These are phyloP conservation scores for Symphodus melops DNA, from an alignment of 2,113 vertebrate genomes.

Conservation along the genomic window DNA sequence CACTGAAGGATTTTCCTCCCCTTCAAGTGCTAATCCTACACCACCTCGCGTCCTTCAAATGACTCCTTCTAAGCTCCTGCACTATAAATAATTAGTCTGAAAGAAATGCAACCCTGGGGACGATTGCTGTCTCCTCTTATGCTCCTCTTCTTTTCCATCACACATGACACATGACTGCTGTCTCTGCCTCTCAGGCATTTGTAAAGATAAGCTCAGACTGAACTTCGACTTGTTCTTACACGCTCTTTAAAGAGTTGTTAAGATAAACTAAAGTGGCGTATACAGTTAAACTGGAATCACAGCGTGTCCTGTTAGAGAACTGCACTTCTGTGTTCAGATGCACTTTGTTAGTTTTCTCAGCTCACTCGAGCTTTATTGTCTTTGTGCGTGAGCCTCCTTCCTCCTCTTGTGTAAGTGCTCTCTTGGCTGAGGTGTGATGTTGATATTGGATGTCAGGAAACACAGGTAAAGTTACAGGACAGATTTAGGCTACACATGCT, in stretches of 20 bases:
- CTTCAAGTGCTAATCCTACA: slow-evolving; percentile 66
- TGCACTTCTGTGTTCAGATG: no score
- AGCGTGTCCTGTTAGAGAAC: no score
- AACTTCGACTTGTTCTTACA: background rate
- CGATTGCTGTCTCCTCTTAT: slow-evolving; percentile 28
- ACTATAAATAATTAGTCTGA: slow-evolving; percentile 90
- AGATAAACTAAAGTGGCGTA: background rate
- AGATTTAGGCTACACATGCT: slow-evolving; percentile 32
- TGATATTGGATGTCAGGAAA: slow-evolving; percentile 58
- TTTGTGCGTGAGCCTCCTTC: background rate
- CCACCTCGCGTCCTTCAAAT: slow-evolving; percentile 59
- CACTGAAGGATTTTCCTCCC: slow-evolving; percentile 10
- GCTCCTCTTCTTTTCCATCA: slow-evolving; percentile 31
- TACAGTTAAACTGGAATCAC: no score
- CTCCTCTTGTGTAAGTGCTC: slow-evolving; percentile 22
- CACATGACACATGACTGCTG: background rate
- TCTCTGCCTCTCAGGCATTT: background rate
- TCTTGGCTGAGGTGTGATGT: slow-evolving; percentile 24
- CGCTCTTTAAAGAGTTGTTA: background rate
- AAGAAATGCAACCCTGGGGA: slow-evolving; percentile 76
- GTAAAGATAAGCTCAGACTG: background rate
- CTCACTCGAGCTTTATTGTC: background rate
- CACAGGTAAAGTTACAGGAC: slow-evolving; percentile 54
- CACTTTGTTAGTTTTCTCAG: background rate
- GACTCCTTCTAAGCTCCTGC: slow-evolving; percentile 79